phyloP scores from a whole-genome alignment of 2,113 vertebrate genomes.

The Haemorhous mexicanus region DNA sequence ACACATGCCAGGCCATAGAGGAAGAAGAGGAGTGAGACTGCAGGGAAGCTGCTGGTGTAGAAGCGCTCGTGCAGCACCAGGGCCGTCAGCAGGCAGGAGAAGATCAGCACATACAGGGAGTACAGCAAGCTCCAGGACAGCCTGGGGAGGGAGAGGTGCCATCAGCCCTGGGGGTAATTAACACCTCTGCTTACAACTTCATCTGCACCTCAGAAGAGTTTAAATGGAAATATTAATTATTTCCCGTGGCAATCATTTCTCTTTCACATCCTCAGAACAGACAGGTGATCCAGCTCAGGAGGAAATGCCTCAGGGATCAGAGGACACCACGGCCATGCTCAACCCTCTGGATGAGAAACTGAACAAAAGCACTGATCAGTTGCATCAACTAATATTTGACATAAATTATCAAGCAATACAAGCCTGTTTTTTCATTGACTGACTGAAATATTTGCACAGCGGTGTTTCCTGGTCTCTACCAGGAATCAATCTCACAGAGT shows the following conservation, averaged over 20 bases:
- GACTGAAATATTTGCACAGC: neutral
- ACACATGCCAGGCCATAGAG: conserved; percentile 70
- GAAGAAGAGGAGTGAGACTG: conserved; percentile 35
- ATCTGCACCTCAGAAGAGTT: neutral
- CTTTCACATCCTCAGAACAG: neutral
- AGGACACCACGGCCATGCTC: neutral
- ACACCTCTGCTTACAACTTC: neutral
- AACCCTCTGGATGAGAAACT: neutral
- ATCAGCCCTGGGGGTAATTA: neutral
- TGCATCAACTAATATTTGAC: neutral
- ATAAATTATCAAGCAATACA: neutral
- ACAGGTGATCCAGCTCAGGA: neutral
- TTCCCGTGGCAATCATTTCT: neutral
- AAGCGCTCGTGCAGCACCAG: neutral
- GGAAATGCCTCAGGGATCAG: neutral
- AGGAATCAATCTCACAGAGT: neutral
- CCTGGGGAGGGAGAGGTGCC: conserved; percentile 24
- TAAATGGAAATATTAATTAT: neutral
- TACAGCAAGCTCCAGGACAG: conserved; percentile 72
- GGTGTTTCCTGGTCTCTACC: neutral
- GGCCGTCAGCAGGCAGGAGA: conserved; percentile 51
- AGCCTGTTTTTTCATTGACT: neutral
- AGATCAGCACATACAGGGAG: neutral
- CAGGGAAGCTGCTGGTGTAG: conserved; percentile 41
- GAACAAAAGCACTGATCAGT: neutral